Conservation (phyloP, 2,888 invertebrate species). For the Phalera bucephala region DNA sequence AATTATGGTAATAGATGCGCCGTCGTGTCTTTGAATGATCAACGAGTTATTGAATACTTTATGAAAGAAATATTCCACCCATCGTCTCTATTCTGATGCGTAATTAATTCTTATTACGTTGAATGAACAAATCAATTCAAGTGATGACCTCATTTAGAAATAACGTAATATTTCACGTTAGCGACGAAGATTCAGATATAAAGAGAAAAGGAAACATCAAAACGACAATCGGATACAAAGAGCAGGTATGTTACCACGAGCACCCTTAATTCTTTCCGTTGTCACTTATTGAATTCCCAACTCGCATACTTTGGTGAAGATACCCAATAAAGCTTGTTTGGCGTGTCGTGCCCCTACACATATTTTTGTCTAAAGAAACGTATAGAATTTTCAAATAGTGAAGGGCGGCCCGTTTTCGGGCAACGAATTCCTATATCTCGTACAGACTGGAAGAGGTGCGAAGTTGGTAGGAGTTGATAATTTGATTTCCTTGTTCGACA, state of each 20-base stretch:
- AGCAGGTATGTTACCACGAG: constrained; percentile 49
- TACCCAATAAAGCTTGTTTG: constrained; percentile 78
- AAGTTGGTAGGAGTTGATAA: constrained; percentile 77
- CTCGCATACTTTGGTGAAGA: constrained; percentile 71
- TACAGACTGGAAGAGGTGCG: constrained; percentile 63
- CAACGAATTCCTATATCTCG: constrained; percentile 64
- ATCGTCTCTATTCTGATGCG: too few species aligned
- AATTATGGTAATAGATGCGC: constrained; percentile 45
- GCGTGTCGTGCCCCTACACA: constrained; percentile 61
- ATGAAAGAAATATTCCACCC: constrained; percentile 28
- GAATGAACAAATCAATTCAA: too few species aligned
- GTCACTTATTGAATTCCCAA: constrained; percentile 76
- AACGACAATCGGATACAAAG: constrained; percentile 52
- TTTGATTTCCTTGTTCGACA: constrained; percentile 80
- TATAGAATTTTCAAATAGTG: constrained; percentile 71
- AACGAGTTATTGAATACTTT: constrained; percentile 31
- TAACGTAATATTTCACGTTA: too few species aligned
- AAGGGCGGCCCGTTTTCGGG: constrained; percentile 52
- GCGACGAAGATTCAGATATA: constrained; percentile 8
- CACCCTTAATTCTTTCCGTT: constrained; percentile 68
- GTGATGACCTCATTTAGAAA: too few species aligned
- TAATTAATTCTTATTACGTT: too few species aligned
- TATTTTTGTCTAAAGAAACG: constrained; percentile 67
- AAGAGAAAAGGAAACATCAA: constrained; percentile 36
- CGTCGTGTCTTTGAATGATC: constrained; percentile 30